These are phyloP conservation scores for Drosophila cognata DNA, from an alignment of 2,888 invertebrate genomes.

Conservation along the genomic window DNA sequence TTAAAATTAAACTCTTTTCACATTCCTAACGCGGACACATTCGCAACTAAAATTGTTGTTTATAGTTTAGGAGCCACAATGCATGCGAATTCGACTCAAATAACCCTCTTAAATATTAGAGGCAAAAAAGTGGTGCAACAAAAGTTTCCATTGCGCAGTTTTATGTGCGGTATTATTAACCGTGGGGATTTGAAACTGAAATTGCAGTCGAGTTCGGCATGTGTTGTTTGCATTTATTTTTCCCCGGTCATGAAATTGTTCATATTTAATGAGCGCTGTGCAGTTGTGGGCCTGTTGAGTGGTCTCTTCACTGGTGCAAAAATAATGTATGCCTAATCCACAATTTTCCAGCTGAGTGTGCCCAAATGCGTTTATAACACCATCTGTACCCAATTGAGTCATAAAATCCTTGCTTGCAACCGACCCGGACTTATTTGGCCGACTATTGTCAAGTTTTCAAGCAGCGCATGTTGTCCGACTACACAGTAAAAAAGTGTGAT, in stretches of 20 bases:
- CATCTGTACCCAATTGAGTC: slow-evolving; percentile 55
- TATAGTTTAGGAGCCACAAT: neutral
- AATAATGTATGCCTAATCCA: neutral
- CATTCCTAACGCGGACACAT: neutral
- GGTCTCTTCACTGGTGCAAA: neutral
- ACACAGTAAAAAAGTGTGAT: neutral
- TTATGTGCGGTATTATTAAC: neutral
- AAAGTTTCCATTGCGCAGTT: slow-evolving; percentile 1
- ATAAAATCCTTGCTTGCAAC: slow-evolving; percentile 56
- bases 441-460: slow-evolving; percentile 36
- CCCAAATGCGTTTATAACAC: slow-evolving; percentile 48
- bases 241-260: slow-evolving; percentile 62
- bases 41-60: neutral
- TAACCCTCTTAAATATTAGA: neutral
- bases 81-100: neutral
- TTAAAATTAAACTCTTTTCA: neutral
- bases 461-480: neutral
- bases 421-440: slow-evolving; percentile 33
- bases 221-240: slow-evolving; percentile 34
- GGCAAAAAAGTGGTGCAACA: slow-evolving; percentile 1
- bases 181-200: slow-evolving; percentile 36
- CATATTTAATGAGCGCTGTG: slow-evolving; percentile 64
- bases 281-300: neutral
- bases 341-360: neutral
- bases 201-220: slow-evolving; percentile 38